Evolutionary conservation across 2,113 vertebrate genomes (phyloP).

Genomic region (Phalacrocorax aristotelis): DNA sequence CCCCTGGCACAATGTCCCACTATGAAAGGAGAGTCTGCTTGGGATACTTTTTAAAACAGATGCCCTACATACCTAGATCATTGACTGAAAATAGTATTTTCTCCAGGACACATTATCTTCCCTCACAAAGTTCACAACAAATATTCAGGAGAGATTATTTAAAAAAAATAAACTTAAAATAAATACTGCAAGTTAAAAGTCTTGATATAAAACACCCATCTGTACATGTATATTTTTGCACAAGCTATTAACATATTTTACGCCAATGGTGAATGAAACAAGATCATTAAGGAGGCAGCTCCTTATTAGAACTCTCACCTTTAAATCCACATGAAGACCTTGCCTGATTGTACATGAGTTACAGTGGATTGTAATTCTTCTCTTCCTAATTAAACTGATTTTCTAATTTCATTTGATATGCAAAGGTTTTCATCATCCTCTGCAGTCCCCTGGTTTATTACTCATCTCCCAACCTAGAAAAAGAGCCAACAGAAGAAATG

Average conservation of each 20-base stretch:
- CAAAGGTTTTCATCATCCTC: conserved; percentile 1
- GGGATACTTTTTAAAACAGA: neutral
- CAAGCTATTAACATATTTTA: neutral
- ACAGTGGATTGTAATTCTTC: neutral
- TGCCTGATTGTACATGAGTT: conserved; percentile 12
- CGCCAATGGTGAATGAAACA: neutral
- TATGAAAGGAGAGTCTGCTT: neutral
- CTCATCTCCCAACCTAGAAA: neutral
- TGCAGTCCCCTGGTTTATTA: neutral
- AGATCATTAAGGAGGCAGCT: neutral
- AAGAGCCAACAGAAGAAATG: neutral
- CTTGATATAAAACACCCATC: neutral
- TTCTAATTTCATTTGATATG: conserved; percentile 49
- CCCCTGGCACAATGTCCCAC: neutral
- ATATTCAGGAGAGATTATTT: neutral
- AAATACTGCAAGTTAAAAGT: neutral
- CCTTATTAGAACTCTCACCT: conserved; percentile 17
- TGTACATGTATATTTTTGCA: neutral
- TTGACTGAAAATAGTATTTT: neutral
- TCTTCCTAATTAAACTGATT: conserved; percentile 37
- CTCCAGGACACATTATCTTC: neutral
- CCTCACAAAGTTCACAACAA: neutral
- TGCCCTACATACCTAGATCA: neutral
- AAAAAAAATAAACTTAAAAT: neutral
- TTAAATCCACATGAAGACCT: conserved; percentile 27